A percentile compares a stretch with the other conserved stretches of the same genome.
Evolutionary conservation across 2,113 vertebrate species (phyloP).

Genomic region (Lagopus muta): DNA sequence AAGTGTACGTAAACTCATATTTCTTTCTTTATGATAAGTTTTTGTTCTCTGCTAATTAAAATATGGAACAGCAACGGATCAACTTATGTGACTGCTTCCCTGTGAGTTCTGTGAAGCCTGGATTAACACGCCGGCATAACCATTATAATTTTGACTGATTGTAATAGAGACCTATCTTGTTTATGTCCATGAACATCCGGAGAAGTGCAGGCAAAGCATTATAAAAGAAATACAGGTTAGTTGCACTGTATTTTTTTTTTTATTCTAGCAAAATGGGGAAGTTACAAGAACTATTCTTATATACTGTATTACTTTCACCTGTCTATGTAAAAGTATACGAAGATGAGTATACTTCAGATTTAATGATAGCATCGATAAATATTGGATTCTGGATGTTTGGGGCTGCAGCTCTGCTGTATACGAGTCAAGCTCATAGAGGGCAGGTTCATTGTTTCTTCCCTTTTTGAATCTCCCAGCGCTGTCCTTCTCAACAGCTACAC

Average conservation of each 20-base stretch:
- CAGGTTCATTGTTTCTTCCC: background rate
- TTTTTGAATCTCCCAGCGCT: background rate
- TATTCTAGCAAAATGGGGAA: background rate
- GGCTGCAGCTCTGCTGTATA: background rate
- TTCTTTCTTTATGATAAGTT: background rate
- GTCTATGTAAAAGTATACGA: background rate
- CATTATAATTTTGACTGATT: background rate
- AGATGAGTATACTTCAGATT: background rate
- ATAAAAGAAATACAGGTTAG: background rate
- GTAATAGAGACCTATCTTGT: background rate
- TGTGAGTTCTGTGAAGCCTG: background rate
- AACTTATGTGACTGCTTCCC: background rate
- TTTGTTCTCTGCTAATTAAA: background rate
- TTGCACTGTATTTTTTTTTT: background rate
- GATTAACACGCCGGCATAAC: background rate
- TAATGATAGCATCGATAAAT: background rate
- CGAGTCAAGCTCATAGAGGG: background rate
- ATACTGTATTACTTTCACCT: background rate
- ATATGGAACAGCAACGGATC: background rate
- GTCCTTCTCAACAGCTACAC: background rate
- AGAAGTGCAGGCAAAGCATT: background rate
- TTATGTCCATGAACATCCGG: background rate
- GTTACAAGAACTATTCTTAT: background rate
- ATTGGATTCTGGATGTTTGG: background rate
- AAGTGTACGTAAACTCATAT: background rate